Evolutionary conservation across 2,797 vertebrate genomes (phyloP).

Genomic region (Sphenopsis melanotis): DNA sequence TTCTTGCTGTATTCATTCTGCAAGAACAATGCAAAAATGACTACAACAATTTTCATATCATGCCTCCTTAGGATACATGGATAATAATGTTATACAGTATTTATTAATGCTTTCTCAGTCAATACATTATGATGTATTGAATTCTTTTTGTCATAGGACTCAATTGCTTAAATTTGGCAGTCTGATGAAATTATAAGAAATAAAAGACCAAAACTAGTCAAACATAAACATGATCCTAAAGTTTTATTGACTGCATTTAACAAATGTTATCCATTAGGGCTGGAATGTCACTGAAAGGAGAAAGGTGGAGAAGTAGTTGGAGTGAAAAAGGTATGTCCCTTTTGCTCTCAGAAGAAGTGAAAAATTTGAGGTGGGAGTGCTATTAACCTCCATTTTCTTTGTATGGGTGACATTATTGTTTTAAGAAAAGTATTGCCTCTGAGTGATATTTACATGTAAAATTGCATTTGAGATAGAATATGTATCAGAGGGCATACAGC

Average conservation of each 20-base stretch:
- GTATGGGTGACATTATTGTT: neutral
- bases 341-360: neutral
- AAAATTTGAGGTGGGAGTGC: neutral
- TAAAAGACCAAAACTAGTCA: neutral
- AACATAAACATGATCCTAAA: neutral
- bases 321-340: neutral
- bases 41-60: constrained; percentile 19
- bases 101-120: constrained; percentile 14
- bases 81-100: neutral
- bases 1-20: neutral
- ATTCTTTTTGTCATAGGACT: neutral
- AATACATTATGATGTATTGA: neutral
- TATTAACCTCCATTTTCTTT: neutral
- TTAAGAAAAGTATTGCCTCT: neutral
- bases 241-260: neutral
- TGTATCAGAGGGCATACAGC: neutral
- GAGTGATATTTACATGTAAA: neutral
- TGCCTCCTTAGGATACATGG: neutral
- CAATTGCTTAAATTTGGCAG: neutral
- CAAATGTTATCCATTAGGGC: neutral
- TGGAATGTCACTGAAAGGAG: neutral
- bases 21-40: constrained; percentile 40
- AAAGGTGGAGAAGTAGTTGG: neutral
- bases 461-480: neutral
- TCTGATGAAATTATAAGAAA: neutral